Evolutionary conservation across 1,140 invertebrate species (phyloP).

Genomic region (Lordiphosa collinella): DNA sequence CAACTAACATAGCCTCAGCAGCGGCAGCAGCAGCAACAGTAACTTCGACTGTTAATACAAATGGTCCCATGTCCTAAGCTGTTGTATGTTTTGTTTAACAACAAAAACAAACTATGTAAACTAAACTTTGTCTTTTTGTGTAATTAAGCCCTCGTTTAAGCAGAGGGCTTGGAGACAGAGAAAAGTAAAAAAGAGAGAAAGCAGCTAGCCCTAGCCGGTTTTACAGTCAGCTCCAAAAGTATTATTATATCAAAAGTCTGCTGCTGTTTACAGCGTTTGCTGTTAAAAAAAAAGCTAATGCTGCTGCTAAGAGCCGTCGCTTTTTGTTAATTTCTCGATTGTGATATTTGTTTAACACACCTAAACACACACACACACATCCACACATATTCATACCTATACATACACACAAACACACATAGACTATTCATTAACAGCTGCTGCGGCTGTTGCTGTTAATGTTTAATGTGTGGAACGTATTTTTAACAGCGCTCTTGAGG

Average conservation of each 20-base stretch:
- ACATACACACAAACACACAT: constrained; percentile 28
- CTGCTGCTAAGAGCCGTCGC: constrained; percentile 59
- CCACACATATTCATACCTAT: constrained; percentile 15
- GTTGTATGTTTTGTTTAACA: constrained; percentile 30
- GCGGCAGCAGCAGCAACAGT: constrained; percentile 25
- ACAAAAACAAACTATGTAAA: constrained; percentile 28
- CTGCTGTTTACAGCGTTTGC: constrained; percentile 6
- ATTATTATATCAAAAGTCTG: background rate
- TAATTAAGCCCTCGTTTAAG: constrained; percentile 1
- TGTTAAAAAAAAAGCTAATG: constrained; percentile 5
- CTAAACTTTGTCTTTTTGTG: constrained; percentile 43
- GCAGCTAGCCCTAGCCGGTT: too few species aligned
- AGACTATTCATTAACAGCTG: constrained; percentile 62
- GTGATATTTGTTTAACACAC: constrained; percentile 77
- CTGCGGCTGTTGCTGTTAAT: constrained; percentile 60
- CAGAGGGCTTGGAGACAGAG: background rate
- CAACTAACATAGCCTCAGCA: constrained; percentile 4
- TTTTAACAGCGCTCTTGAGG: constrained; percentile 46
- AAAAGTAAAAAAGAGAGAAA: too few species aligned
- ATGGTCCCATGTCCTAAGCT: constrained; percentile 74
- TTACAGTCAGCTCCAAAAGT: too few species aligned
- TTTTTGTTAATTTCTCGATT: constrained; percentile 77
- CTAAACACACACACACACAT: constrained; percentile 37
- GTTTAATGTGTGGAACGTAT: constrained; percentile 16
- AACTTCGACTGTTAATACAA: constrained; percentile 27